Evolutionary conservation across 2,113 vertebrate species (phyloP).

Genomic region (Mustela lutreola): DNA sequence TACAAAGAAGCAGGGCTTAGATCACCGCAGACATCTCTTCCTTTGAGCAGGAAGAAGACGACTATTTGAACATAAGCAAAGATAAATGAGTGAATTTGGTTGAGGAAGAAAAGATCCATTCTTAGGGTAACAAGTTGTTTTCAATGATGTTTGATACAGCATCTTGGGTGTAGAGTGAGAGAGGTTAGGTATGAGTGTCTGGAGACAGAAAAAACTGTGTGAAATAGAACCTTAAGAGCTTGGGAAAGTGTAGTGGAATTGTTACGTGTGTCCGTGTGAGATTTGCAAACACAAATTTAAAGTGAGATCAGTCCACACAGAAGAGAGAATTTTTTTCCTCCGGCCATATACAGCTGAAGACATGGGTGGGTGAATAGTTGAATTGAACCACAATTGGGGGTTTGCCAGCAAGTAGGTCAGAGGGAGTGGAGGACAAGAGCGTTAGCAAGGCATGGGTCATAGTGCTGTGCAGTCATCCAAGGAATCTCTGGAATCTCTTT

Average conservation of each 20-base stretch:
- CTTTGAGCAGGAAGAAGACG: background rate
- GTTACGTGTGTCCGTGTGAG: background rate
- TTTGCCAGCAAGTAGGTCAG: conserved; percentile 55
- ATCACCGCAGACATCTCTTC: background rate
- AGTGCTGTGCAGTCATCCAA: background rate
- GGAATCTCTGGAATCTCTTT: conserved; percentile 38
- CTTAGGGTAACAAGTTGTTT: background rate
- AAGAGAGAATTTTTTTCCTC: background rate
- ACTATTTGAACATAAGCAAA: background rate
- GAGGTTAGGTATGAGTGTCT: background rate
- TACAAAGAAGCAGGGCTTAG: background rate
- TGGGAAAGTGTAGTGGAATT: background rate
- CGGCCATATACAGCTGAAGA: conserved; percentile 19
- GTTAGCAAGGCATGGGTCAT: background rate
- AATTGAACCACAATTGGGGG: background rate
- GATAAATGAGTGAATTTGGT: background rate
- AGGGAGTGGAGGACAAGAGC: background rate
- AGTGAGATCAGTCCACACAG: background rate
- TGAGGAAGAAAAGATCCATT: background rate
- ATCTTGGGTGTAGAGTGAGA: background rate
- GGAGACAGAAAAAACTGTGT: background rate
- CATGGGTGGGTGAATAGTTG: background rate
- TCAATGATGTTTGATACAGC: background rate
- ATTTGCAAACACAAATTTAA: conserved; percentile 51
- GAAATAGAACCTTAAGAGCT: background rate